Base-by-base conservation (phyloP, 1,140 invertebrate species). In the Aphidius ervi region DNA sequence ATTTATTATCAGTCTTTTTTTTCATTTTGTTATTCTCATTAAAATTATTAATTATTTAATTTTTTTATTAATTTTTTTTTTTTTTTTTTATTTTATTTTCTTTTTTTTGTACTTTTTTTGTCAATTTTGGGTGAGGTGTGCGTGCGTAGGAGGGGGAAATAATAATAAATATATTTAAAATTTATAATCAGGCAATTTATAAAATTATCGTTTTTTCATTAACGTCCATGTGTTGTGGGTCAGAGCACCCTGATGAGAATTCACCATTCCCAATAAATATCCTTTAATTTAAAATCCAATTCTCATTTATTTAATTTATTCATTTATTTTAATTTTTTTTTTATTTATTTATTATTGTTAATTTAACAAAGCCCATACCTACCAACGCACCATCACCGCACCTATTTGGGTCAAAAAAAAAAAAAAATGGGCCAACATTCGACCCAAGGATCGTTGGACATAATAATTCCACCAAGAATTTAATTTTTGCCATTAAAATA, bases 171-270 rank as follows among this genome's bases (percentile, higher is more conserved):
- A 43, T 57, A 4, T 67, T 61, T 41, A 58, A 56, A 23, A 54
- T 59, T 57, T 65, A 31, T 31, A 31, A 31, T 31, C 23, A 31
- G 23, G 23, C 23, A 31, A 31, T 31, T 31, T 31, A 31, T 31
- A 31, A 31, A 31, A 31, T 31, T 31, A 31, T 31, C 23, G 23
- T 67, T 67, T 66, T 62, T 68, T 67, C 67, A 56, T 62, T 71
- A 74, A 76, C 73, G 77, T 79, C 77, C 77, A 79, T 79, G 77
- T 79, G 77, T 79, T 78, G 74, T 79, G 77, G 75, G 77, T 79
- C 77, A 79, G 77, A 79, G 77, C 77, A 76, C 76, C 76, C 77
- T 78, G 64, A 68, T 55, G 61, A 67, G 53, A 68, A 56, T 56
- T 46, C 52, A 57, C 52, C 56, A 46, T 60, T 55, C 50, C 45